phyloP scores from a whole-genome alignment of 2,888 invertebrate species.

The Argyresthia albistria region DNA sequence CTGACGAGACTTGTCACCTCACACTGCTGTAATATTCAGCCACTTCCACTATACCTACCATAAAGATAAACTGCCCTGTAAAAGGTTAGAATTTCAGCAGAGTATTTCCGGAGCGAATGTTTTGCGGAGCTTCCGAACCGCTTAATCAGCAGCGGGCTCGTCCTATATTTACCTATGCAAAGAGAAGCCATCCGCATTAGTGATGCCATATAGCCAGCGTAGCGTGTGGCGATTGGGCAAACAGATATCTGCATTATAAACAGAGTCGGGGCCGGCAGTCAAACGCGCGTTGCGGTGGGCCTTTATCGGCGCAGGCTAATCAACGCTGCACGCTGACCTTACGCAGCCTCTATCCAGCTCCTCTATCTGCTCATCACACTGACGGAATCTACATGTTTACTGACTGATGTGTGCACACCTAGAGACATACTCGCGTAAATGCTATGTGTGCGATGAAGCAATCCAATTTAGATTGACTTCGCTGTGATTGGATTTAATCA shows the following conservation, averaged over 20 bases:
- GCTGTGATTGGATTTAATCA: not conserved
- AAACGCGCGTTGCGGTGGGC: slow-evolving; percentile 70
- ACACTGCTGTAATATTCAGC: not conserved
- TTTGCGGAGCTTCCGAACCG: slow-evolving; percentile 24
- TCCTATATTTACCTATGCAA: slow-evolving; percentile 74
- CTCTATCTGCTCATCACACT: slow-evolving; percentile 16
- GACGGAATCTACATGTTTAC: not conserved
- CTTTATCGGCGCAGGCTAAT: slow-evolving; percentile 68
- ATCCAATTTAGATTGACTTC: too few species aligned
- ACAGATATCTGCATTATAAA: slow-evolving; percentile 75
- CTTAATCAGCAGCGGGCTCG: slow-evolving; percentile 68
- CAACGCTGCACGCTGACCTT: slow-evolving; percentile 59
- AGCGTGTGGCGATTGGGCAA: slow-evolving; percentile 71
- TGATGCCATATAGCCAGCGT: slow-evolving; percentile 72
- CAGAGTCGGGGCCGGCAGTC: slow-evolving; percentile 59
- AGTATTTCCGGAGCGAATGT: not conserved
- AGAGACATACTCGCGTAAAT: too few species aligned
- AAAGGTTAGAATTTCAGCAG: not conserved
- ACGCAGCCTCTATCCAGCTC: slow-evolving; percentile 52
- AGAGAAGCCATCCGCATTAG: slow-evolving; percentile 69
- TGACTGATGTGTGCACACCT: too few species aligned
- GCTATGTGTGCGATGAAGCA: too few species aligned
- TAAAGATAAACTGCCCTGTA: not conserved
- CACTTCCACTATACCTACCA: not conserved
- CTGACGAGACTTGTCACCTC: not conserved